Evolutionary conservation across 2,797 vertebrate species (phyloP).

Genomic region (Cottoperca gobio): DNA sequence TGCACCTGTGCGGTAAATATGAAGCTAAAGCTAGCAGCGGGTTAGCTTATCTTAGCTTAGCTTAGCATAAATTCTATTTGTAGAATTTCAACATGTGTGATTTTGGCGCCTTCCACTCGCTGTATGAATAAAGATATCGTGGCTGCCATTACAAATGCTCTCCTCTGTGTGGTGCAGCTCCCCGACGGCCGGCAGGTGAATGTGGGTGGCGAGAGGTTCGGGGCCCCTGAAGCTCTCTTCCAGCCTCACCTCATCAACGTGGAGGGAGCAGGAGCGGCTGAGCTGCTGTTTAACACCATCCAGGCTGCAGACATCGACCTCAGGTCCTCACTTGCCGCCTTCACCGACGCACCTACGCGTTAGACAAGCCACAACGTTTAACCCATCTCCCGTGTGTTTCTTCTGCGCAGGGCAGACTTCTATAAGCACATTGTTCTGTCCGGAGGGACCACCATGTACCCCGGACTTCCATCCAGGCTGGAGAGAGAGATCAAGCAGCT

Average conservation of each 20-base stretch:
- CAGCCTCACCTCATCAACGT: slow-evolving; percentile 89
- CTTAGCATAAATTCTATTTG: slow-evolving; percentile 1
- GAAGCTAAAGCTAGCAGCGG: not conserved
- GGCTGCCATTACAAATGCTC: not conserved
- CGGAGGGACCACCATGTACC: slow-evolving; percentile 88
- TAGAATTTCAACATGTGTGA: not conserved
- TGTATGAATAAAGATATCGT: not conserved
- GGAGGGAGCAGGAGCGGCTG: slow-evolving; percentile 87
- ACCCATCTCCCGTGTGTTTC: not conserved
- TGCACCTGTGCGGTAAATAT: not conserved
- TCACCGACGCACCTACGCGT: not conserved
- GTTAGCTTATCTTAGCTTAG: slow-evolving; percentile 6
- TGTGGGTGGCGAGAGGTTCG: slow-evolving; percentile 87
- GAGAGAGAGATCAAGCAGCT: slow-evolving; percentile 89
- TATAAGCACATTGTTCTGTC: slow-evolving; percentile 90
- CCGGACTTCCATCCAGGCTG: slow-evolving; percentile 86
- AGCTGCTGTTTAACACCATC: slow-evolving; percentile 89
- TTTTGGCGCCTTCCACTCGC: not conserved
- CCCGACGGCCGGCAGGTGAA: slow-evolving; percentile 85
- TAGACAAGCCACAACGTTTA: not conserved
- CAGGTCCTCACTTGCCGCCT: slow-evolving; percentile 66
- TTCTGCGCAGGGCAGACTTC: slow-evolving; percentile 82
- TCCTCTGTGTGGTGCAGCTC: slow-evolving; percentile 66
- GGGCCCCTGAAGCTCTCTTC: slow-evolving; percentile 88
- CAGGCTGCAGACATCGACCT: slow-evolving; percentile 89